phyloP scores from a whole-genome alignment of 2,797 vertebrate species.

The Gorsachius magnificus region DNA sequence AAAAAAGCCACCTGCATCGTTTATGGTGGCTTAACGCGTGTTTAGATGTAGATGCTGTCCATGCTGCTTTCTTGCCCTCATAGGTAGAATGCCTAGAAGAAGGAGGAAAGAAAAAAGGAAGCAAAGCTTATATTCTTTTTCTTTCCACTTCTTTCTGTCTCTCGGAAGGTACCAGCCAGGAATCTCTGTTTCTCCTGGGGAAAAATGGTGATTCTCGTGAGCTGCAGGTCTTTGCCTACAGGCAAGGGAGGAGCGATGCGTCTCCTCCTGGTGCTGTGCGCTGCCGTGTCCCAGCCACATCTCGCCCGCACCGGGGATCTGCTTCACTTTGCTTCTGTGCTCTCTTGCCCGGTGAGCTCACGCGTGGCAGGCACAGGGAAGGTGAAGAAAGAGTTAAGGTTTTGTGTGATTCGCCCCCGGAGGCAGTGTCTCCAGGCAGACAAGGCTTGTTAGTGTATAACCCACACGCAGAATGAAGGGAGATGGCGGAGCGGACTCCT shows the following conservation, averaged over 20 bases:
- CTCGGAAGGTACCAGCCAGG: neutral
- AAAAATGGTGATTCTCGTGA: neutral
- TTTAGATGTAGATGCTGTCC: neutral
- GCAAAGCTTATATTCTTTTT: neutral
- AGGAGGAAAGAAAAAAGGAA: neutral
- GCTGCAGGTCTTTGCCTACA: neutral
- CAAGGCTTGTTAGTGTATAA: rapidly evolving
- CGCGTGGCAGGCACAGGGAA: neutral
- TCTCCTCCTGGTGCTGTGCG: rapidly evolving
- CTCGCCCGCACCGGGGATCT: rapidly evolving
- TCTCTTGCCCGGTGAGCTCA: neutral
- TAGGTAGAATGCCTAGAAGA: neutral
- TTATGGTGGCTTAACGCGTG: neutral
- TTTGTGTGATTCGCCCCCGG: rapidly evolving
- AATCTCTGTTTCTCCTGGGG: neutral
- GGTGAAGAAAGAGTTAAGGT: neutral
- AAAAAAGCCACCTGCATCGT: neutral
- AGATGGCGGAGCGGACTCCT: neutral
- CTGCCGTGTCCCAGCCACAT: no score
- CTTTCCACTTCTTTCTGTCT: neutral
- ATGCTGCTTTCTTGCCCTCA: neutral
- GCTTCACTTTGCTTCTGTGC: neutral
- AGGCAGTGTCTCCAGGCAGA: neutral
- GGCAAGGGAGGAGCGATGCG: neutral
- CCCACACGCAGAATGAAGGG: neutral